These are phyloP conservation scores for Crepidodera aurea DNA, from an alignment of 2,888 invertebrate genomes.

Conservation along the genomic window DNA sequence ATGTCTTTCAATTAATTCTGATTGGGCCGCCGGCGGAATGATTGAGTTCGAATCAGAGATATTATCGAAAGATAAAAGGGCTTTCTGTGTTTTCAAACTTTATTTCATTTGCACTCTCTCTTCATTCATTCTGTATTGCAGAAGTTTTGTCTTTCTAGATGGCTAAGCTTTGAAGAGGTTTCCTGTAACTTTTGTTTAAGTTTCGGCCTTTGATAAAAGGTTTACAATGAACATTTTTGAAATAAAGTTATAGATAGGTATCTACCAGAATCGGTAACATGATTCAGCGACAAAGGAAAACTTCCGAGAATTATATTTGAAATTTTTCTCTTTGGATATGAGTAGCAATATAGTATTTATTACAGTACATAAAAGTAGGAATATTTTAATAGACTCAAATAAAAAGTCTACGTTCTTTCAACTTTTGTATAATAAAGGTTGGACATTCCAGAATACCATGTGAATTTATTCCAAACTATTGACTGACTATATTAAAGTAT, in stretches of 20 bases:
- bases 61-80: conserved; percentile 38
- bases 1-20: conserved; percentile 37
- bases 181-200: conserved; percentile 32
- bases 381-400: no score
- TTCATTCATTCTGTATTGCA: conserved; percentile 28
- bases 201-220: conserved; percentile 27
- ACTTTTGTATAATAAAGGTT: no score
- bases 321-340: conserved; percentile 4
- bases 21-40: conserved; percentile 31
- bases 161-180: conserved; percentile 33
- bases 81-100: conserved; percentile 34
- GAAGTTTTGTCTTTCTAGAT: conserved; percentile 34
- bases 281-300: conserved; percentile 11
- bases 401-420: no score
- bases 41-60: conserved; percentile 37
- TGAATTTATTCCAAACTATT: no score
- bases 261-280: conserved; percentile 5
- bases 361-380: no score
- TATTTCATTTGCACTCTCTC: conserved; percentile 32
- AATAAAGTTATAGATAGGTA: conserved; percentile 20
- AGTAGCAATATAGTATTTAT: no score
- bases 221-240: conserved; percentile 15
- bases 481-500: no score
- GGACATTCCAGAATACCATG: no score
- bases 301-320: neutral